These are phyloP conservation scores for Xerus rutilus DNA, from an alignment of 2,797 vertebrate genomes.

Conservation along the genomic window DNA sequence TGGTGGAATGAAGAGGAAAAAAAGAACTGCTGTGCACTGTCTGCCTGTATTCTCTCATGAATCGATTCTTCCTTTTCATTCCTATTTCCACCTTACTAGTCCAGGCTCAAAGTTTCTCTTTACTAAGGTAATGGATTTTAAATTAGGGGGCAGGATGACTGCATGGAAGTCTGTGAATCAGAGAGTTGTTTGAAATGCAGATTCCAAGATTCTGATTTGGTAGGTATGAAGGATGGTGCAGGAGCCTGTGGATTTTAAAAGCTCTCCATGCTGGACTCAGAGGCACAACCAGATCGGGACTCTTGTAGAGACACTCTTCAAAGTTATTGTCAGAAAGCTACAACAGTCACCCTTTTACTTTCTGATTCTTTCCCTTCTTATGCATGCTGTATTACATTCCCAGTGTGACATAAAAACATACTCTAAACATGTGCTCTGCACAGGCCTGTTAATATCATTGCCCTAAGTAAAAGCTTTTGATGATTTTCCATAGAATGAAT, in stretches of 20 bases:
- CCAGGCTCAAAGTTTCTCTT: background rate
- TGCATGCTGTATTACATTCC: background rate
- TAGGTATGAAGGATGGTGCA: background rate
- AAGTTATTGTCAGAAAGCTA: background rate
- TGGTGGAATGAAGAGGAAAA: background rate
- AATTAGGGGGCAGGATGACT: background rate
- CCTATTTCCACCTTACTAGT: background rate
- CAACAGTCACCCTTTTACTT: background rate
- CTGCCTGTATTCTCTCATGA: background rate
- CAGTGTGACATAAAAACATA: background rate
- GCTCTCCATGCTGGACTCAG: background rate
- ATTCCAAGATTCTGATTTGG: background rate
- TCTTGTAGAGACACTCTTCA: background rate
- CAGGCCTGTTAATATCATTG: background rate
- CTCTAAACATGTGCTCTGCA: background rate
- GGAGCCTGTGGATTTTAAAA: background rate
- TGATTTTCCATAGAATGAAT: background rate
- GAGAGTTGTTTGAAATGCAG: background rate
- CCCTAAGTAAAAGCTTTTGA: background rate
- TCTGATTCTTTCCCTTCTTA: background rate
- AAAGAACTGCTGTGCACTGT: background rate
- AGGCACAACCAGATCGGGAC: background rate
- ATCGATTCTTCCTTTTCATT: constrained; percentile 7
- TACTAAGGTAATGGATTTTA: background rate
- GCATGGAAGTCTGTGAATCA: background rate